Percentiles rank a stretch among this genome's conserved stretches.
Conservation (phyloP, 2,797 vertebrate species). For the Aldrovandia affinis region DNA sequence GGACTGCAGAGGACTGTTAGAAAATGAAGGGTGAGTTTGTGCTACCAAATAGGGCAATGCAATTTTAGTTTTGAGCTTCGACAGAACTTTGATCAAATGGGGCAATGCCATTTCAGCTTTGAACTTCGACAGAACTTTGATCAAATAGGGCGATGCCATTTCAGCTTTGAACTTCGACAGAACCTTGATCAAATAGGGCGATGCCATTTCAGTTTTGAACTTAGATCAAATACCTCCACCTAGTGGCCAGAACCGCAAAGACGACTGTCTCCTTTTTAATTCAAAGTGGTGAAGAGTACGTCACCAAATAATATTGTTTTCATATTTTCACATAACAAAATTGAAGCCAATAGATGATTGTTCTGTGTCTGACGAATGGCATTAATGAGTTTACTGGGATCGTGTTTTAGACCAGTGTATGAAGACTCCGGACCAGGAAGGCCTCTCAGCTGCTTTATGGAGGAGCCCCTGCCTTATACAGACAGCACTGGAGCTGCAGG, state of each 20-base stretch:
- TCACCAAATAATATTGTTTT: neutral
- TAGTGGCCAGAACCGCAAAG: constrained; percentile 18
- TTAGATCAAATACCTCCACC: constrained; percentile 26
- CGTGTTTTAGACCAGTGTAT: constrained; percentile 77
- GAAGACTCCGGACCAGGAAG: constrained; percentile 84
- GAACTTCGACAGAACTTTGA: neutral
- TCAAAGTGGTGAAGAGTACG: neutral
- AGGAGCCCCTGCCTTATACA: constrained; percentile 91
- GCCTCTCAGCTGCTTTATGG: constrained; percentile 90
- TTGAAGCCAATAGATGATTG: neutral
- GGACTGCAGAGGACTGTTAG: constrained; percentile 93
- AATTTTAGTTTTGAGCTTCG: neutral
- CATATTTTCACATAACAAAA: neutral
- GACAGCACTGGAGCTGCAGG: constrained; percentile 90
- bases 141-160: neutral
- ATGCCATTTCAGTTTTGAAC: neutral
- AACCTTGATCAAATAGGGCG: neutral
- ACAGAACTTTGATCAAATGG: neutral
- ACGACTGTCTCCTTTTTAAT: neutral
- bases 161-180: neutral
- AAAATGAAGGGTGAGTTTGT: constrained; percentile 91
- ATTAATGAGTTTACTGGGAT: neutral
- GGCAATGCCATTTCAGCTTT: neutral
- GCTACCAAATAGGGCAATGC: neutral
- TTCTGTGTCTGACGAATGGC: neutral